Base-by-base conservation (phyloP, 2,888 invertebrate genomes). In the Coleophora flavipennella region DNA sequence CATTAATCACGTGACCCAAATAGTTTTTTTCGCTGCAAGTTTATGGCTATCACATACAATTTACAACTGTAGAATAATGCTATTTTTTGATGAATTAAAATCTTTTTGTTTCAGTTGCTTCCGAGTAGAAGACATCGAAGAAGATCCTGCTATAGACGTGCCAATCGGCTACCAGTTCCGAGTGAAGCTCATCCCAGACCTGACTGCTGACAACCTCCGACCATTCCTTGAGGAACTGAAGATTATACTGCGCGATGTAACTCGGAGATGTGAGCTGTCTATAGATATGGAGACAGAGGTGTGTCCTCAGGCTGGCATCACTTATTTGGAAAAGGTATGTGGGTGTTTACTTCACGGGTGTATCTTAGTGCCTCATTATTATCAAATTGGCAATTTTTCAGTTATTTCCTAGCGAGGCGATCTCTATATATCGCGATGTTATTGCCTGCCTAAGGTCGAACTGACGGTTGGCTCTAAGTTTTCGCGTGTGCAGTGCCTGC, bases 321-420 rank as follows among this genome's bases (percentile, higher is more conserved):
- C 80, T 0, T 87, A 86, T 56, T 66, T 88, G 36, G 86, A 88
- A 26, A 89, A 88, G 81, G 88, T 87, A 46, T 44, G 55, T 9
- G 31, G 10, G 2, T 35, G 20, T 3, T 4, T 20, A 6, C 6
- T 6, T 20, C 6, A 6, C 6, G 20, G 20, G 6, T 4, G 20
- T 20, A 4, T 20, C n/a, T n/a, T n/a, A n/a, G n/a, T n/a, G n/a
- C n/a, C n/a, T n/a, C n/a, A n/a, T n/a, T n/a, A n/a, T n/a, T n/a
- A n/a, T n/a, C n/a, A n/a, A n/a, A n/a, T n/a, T n/a, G n/a, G n/a
- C n/a, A n/a, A n/a, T n/a, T n/a, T n/a, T n/a, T n/a, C n/a, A n/a
- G n/a, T n/a, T n/a, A n/a, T n/a, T n/a, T n/a, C n/a, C n/a, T n/a
- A n/a, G n/a, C n/a, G n/a, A n/a, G n/a, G n/a, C n/a, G n/a, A n/a